Percentiles rank a stretch among this genome's conserved stretches.
phyloP scores from a whole-genome alignment of 1,140 invertebrate species.

The Trialeurodes vaporariorum region DNA sequence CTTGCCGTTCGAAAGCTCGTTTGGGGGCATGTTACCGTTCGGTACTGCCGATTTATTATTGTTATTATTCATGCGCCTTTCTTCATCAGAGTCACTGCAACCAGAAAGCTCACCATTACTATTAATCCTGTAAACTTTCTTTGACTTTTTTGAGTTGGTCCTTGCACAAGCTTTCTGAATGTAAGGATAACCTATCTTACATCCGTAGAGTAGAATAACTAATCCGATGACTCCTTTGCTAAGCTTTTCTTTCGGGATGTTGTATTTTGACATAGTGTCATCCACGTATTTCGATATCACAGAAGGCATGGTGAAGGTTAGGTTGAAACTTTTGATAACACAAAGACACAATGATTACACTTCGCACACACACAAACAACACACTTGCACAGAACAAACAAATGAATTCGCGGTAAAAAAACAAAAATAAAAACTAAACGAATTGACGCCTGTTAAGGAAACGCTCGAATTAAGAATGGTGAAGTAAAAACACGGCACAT shows the following conservation, averaged over 20 bases:
- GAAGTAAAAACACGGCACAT: too few species aligned
- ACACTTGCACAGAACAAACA: too few species aligned
- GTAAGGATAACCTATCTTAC: slow-evolving; percentile 39
- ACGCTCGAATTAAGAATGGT: too few species aligned
- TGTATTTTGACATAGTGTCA: slow-evolving; percentile 41
- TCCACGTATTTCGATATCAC: slow-evolving; percentile 55
- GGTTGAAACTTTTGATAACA: too few species aligned
- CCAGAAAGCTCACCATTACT: slow-evolving; percentile 7
- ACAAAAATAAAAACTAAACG: too few species aligned
- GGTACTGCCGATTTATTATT: slow-evolving; percentile 19
- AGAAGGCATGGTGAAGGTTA: slow-evolving; percentile 40
- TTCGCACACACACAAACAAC: too few species aligned
- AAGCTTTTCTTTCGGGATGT: slow-evolving; percentile 41
- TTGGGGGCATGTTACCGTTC: slow-evolving; percentile 15
- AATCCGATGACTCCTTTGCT: slow-evolving; percentile 43
- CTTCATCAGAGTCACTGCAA: slow-evolving; percentile 9
- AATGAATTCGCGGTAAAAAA: too few species aligned
- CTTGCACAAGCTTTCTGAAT: slow-evolving; percentile 21
- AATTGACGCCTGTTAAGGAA: too few species aligned
- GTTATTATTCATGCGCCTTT: slow-evolving; percentile 18
- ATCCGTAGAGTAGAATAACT: slow-evolving; percentile 37
- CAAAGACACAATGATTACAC: too few species aligned
- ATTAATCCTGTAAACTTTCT: slow-evolving; percentile 4
- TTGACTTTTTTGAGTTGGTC: slow-evolving; percentile 14
- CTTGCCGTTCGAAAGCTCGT: slow-evolving; percentile 26